A percentile compares a stretch with the other conserved stretches of the same genome.
These are phyloP conservation scores for Leptinotarsa undecemlineata DNA, from an alignment of 1,140 invertebrate genomes.

Conservation along the genomic window DNA sequence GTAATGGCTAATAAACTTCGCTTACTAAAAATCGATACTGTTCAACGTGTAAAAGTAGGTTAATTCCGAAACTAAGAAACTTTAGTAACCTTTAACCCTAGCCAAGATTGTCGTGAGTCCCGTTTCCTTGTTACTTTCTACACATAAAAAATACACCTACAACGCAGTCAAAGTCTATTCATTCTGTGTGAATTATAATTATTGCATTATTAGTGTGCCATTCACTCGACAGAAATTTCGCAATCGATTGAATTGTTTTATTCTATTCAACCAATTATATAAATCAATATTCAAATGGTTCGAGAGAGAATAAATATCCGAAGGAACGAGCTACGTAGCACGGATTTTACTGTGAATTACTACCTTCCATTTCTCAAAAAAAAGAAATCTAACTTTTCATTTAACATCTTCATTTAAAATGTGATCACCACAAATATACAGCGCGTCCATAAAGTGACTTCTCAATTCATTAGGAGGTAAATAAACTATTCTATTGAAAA, in stretches of 20 bases:
- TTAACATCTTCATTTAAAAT: no score
- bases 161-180: neutral
- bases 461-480: no score
- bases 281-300: neutral
- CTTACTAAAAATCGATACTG: neutral
- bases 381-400: no score
- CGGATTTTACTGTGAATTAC: no score
- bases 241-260: neutral
- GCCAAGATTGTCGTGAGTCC: neutral
- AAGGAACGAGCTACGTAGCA: no score
- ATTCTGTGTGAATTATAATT: neutral
- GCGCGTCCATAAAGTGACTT: no score
- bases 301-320: no score
- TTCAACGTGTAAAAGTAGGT: neutral
- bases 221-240: neutral
- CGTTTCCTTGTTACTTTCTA: constrained; percentile 5
- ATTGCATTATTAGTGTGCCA: neutral
- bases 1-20: neutral
- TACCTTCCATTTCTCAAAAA: no score
- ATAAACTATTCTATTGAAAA: no score
- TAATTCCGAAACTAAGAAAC: constrained; percentile 5
- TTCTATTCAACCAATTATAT: neutral
- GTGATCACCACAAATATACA: no score
- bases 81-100: constrained; percentile 3
- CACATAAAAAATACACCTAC: constrained; percentile 4